Conservation (phyloP, 2,888 invertebrate species). For the Macropis europaea region DNA sequence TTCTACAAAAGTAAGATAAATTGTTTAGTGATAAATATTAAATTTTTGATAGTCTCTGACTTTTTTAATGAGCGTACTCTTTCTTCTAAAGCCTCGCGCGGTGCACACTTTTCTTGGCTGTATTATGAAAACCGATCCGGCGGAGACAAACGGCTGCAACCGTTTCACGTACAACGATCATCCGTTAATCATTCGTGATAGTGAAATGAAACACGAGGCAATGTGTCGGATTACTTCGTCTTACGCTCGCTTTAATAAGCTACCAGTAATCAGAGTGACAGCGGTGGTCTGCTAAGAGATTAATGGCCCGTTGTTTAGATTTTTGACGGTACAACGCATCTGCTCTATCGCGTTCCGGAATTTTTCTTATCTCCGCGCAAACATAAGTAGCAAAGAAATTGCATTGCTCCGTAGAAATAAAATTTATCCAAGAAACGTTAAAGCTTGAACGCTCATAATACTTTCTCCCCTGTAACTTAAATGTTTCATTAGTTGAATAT, state of each 20-base stretch:
- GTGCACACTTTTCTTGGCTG: constrained; percentile 14
- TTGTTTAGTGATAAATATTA: neutral
- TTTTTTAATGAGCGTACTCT: neutral
- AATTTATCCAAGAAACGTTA: neutral
- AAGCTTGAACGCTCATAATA: neutral
- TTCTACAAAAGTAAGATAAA: too few species aligned
- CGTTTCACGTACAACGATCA: constrained; percentile 8
- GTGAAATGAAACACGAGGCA: constrained; percentile 45
- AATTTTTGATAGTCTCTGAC: neutral
- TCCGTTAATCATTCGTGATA: constrained; percentile 57
- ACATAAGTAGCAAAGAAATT: neutral
- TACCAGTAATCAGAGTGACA: constrained; percentile 41
- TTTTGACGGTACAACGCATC: neutral
- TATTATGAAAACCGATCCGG: constrained; percentile 38
- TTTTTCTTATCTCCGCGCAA: neutral
- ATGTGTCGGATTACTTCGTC: constrained; percentile 49
- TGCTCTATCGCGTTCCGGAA: constrained; percentile 19
- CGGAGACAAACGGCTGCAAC: constrained; percentile 18
- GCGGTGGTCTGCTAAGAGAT: constrained; percentile 28
- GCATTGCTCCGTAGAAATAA: neutral
- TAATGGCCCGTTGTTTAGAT: constrained; percentile 3
- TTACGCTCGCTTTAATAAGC: constrained; percentile 51
- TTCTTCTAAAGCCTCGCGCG: neutral
- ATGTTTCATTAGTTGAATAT: too few species aligned
- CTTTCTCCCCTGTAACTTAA: too few species aligned